phyloP scores from a whole-genome alignment of 2,113 vertebrate genomes.

The Halcyon senegalensis region DNA sequence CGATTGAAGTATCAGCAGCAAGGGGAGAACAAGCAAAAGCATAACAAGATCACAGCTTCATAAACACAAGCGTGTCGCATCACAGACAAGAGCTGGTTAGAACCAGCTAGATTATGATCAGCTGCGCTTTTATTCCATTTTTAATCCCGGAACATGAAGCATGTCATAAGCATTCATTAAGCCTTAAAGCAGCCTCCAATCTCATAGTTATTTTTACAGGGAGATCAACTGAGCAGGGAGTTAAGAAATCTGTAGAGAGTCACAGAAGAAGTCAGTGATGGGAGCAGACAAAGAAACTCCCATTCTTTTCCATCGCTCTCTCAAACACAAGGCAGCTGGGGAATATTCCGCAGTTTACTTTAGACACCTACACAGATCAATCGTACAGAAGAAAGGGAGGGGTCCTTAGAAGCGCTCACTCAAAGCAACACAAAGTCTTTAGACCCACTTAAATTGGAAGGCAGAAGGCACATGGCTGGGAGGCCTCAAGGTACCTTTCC shows the following conservation, averaged over 20 bases:
- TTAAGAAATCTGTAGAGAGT: not conserved
- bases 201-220: not conserved
- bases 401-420: not conserved
- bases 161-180: not conserved
- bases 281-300: not conserved
- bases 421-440: not conserved
- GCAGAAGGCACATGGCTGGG: not conserved
- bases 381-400: not conserved
- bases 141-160: slow-evolving; percentile 38
- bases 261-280: not conserved
- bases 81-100: slow-evolving; percentile 23
- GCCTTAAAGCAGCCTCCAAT: slow-evolving; percentile 3
- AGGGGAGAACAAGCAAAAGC: slow-evolving; percentile 12
- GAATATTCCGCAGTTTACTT: not conserved
- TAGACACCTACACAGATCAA: not conserved
- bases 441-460: not conserved
- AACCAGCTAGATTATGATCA: slow-evolving; percentile 46
- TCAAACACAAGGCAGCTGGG: not conserved
- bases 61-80: slow-evolving; percentile 16
- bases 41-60: slow-evolving; percentile 39
- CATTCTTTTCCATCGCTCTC: not conserved
- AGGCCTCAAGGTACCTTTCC: not conserved
- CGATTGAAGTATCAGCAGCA: not conserved
- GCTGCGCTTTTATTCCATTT: slow-evolving; percentile 14
- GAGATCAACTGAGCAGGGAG: not conserved